Percentiles rank a stretch among this genome's conserved stretches.
Evolutionary conservation across 2,797 vertebrate species (phyloP).

Genomic region (Hyperoplus immaculatus): DNA sequence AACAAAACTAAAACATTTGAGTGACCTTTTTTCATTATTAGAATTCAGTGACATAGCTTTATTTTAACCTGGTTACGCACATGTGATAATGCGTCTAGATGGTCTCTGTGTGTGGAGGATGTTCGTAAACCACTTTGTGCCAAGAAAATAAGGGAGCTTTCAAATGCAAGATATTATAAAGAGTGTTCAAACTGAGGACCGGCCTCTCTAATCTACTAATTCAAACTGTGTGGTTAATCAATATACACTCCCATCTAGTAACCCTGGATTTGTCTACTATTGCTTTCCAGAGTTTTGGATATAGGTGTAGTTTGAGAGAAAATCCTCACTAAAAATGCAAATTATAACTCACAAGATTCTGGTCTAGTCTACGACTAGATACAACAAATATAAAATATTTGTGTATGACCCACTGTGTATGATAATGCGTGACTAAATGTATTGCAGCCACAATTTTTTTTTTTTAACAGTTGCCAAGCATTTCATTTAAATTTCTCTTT

Average conservation of each 20-base stretch:
- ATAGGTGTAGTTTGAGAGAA: conserved; percentile 12
- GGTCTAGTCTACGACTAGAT: conserved; percentile 9
- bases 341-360: conserved; percentile 18
- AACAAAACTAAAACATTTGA: conserved; percentile 40
- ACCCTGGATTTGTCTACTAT: conserved; percentile 51
- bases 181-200: conserved; percentile 39
- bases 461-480: conserved; percentile 6
- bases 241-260: conserved; percentile 38
- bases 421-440: conserved; percentile 42
- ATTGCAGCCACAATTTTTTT: conserved; percentile 12
- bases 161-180: conserved; percentile 47
- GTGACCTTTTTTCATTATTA: conserved; percentile 44
- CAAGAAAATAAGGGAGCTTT: conserved; percentile 69
- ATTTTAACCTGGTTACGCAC: conserved; percentile 59
- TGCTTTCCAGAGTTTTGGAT: conserved; percentile 17
- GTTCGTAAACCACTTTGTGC: conserved; percentile 70
- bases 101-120: conserved; percentile 29
- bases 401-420: conserved; percentile 15
- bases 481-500: conserved; percentile 10
- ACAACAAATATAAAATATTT: not conserved
- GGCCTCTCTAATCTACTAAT: conserved; percentile 44
- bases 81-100: conserved; percentile 14
- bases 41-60: conserved; percentile 54
- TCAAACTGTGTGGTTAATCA: conserved; percentile 47
- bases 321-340: conserved; percentile 21